A percentile compares a stretch with the other conserved stretches of the same genome.
Evolutionary conservation across 2,113 vertebrate species (phyloP).

Genomic region (Prunella fulvescens): DNA sequence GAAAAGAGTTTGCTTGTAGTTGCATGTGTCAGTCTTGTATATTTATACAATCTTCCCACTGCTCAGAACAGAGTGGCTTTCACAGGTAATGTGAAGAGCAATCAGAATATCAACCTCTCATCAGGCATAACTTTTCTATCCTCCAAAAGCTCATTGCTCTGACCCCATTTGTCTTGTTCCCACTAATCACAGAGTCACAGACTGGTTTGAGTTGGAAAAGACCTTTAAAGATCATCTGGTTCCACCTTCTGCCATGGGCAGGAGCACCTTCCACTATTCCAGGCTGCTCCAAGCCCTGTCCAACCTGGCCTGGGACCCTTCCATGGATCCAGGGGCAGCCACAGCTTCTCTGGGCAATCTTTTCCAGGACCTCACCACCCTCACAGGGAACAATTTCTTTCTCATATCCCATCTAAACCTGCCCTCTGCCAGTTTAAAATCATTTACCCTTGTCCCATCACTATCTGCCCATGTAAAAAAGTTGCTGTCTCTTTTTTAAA

Average conservation of each 20-base stretch:
- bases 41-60: not conserved
- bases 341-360: not conserved
- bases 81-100: not conserved
- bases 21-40: accelerated
- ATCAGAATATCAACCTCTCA: not conserved
- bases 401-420: not conserved
- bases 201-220: not conserved
- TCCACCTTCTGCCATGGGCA: not conserved
- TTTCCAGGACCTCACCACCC: not conserved
- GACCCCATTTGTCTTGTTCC: not conserved
- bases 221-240: accelerated
- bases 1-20: not conserved
- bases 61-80: not conserved
- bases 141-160: not conserved
- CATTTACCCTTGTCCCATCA: not conserved
- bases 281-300: accelerated
- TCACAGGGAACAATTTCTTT: not conserved
- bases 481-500: not conserved
- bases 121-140: not conserved
- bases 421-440: not conserved
- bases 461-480: not conserved
- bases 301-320: not conserved
- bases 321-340: not conserved
- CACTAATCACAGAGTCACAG: not conserved
- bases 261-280: not conserved